Conservation (phyloP, 2,797 vertebrate species). For the Peromyscus eremicus region DNA sequence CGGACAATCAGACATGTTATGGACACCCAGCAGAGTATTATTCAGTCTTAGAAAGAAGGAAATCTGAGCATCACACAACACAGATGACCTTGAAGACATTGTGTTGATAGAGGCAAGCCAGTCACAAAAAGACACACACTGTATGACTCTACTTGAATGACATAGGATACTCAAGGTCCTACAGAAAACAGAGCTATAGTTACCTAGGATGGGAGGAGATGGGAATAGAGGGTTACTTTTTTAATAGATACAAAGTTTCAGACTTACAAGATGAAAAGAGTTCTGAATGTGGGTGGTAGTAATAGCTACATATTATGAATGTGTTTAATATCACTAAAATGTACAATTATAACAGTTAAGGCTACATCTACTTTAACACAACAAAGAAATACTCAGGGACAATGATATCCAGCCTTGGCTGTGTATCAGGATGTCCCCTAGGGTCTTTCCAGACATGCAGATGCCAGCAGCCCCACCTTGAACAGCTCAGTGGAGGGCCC, state of each 20-base stretch:
- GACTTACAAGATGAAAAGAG: conserved; percentile 10
- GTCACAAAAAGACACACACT: neutral
- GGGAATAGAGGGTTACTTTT: neutral
- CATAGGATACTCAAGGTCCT: neutral
- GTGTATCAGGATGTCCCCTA: neutral
- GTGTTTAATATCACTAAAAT: neutral
- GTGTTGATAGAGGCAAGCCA: neutral
- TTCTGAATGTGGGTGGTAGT: neutral
- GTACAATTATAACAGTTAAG: neutral
- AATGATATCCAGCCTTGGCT: neutral
- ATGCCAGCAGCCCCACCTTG: neutral
- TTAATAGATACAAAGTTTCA: neutral
- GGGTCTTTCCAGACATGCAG: neutral
- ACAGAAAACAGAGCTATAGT: neutral
- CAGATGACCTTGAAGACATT: neutral
- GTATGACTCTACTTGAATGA: neutral
- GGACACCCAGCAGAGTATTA: neutral
- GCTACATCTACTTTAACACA: neutral
- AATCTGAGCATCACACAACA: neutral
- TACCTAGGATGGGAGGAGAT: no score
- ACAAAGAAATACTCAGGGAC: neutral
- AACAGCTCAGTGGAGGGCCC: neutral
- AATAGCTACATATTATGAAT: neutral
- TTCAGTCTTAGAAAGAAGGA: neutral
- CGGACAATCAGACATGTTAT: neutral